Base-by-base conservation (phyloP, 1,140 invertebrate genomes). In the Anoplophora glabripennis region DNA sequence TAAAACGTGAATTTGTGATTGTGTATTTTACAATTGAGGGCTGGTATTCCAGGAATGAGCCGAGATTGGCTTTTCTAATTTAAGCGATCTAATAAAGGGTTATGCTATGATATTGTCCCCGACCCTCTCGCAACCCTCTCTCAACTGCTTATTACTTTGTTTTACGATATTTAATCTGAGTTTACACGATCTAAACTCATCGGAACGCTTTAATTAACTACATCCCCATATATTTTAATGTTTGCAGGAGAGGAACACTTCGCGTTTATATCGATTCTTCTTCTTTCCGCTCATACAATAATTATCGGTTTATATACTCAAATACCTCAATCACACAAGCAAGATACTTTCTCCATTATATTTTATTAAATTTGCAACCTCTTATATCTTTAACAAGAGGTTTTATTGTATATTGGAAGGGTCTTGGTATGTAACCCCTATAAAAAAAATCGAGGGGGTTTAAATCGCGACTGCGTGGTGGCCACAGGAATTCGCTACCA, bases 31-130 rank as follows among this genome's bases (percentile, higher is more conserved):
- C 66, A 68, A 68, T 68, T 68, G 66, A 58, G 66, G 61, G 51
- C 62, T 59, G 66, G 66, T 62, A 67, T 65, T 64, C 57, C 46
- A 33, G 63, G 66, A 67, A 67, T 67, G 63, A 65, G 61, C 49
- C 59, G 66, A 61, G 65, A 68, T 68, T 68, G 66, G 66, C 66
- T 68, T 68, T 68, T 68, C 66, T 65, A 68, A 68, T 68, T 68
- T 65, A 65, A 61, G 57, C 66, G 57, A 57, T 68, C 66, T 64
- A 68, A 68, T 68, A 68, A 68, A 68, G 66, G 66, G 66, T 68
- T 68, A 58, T 48, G 60, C 55, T 46, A 58, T 48, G 63, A 65
- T 68, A 65, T 65, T 68, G 63, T 68, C 66, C 60, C 54, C 66
- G 18, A 53, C 53, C 60, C 63, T 59, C 59, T 61, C 33, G 34